Evolutionary conservation across 2,113 vertebrate genomes (phyloP).

Genomic region (Rynchops niger): DNA sequence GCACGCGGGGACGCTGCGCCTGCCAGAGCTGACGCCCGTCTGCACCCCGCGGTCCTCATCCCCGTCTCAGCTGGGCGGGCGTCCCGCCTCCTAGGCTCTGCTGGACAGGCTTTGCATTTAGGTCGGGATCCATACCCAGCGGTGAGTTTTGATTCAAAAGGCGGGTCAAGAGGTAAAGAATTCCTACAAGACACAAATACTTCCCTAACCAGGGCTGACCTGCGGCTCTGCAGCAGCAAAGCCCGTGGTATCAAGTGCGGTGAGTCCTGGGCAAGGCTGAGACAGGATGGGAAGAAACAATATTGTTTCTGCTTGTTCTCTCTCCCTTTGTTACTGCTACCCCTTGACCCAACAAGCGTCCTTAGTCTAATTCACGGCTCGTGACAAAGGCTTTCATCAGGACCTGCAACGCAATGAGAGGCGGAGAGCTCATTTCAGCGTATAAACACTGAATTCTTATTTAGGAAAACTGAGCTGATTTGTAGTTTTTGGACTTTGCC

Average conservation of each 20-base stretch:
- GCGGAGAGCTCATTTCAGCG: not conserved
- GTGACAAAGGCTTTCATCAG: not conserved
- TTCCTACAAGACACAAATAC: not conserved
- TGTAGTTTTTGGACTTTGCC: not conserved
- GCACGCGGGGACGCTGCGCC: not conserved
- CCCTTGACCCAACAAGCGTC: not conserved
- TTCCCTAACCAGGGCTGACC: not conserved
- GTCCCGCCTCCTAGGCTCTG: not conserved
- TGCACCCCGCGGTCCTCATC: fast-evolving
- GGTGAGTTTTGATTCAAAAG: not conserved
- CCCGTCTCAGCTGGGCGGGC: not conserved
- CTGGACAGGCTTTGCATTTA: not conserved
- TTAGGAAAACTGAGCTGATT: not conserved
- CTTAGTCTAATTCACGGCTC: not conserved
- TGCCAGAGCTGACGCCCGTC: not conserved
- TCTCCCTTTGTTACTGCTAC: not conserved
- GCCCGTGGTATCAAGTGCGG: not conserved
- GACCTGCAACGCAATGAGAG: not conserved
- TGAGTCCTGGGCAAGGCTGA: not conserved
- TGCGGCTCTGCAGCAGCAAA: not conserved
- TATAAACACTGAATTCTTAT: not conserved
- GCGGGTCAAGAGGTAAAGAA: not conserved
- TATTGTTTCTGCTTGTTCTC: not conserved
- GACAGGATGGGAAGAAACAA: not conserved
- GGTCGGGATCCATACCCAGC: not conserved